Percentiles rank a stretch among this genome's conserved stretches.
Conservation (phyloP, 1,140 invertebrate species). For the Dufourea novaeangliae region DNA sequence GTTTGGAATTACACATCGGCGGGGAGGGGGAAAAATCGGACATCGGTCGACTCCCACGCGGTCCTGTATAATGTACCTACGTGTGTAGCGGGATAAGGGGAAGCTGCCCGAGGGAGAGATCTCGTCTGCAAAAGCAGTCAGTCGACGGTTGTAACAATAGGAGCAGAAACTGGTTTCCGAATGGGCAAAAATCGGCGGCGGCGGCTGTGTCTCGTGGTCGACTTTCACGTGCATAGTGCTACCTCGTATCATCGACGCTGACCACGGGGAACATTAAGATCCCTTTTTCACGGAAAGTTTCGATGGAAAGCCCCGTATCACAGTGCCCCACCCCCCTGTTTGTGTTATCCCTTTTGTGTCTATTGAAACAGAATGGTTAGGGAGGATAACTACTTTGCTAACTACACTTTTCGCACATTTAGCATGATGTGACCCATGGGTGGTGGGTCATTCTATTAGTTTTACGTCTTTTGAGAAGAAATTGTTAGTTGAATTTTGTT, state of each 20-base stretch:
- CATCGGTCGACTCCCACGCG: constrained; percentile 2
- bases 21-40: not conserved
- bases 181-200: constrained; percentile 47
- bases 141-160: constrained; percentile 50
- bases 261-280: constrained; percentile 37
- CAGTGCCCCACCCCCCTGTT: not conserved
- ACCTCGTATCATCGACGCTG: constrained; percentile 54
- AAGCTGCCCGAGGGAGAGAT: constrained; percentile 15
- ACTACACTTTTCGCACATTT: too few relatives aligned
- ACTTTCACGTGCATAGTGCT: constrained; percentile 48
- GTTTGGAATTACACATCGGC: constrained; percentile 9
- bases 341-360: too few relatives aligned
- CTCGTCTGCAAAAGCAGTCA: constrained; percentile 7
- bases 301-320: not conserved
- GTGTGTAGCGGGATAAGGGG: not conserved
- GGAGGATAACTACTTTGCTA: too few relatives aligned
- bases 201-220: constrained; percentile 44
- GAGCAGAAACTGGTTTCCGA: constrained; percentile 56
- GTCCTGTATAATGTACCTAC: too few relatives aligned
- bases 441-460: too few relatives aligned
- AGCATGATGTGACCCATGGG: too few relatives aligned
- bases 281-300: constrained; percentile 2
- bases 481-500: too few relatives aligned
- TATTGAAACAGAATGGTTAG: too few relatives aligned
- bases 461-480: too few relatives aligned